These are phyloP conservation scores for Tetrao urogallus DNA, from an alignment of 2,113 vertebrate genomes.

Conservation along the genomic window DNA sequence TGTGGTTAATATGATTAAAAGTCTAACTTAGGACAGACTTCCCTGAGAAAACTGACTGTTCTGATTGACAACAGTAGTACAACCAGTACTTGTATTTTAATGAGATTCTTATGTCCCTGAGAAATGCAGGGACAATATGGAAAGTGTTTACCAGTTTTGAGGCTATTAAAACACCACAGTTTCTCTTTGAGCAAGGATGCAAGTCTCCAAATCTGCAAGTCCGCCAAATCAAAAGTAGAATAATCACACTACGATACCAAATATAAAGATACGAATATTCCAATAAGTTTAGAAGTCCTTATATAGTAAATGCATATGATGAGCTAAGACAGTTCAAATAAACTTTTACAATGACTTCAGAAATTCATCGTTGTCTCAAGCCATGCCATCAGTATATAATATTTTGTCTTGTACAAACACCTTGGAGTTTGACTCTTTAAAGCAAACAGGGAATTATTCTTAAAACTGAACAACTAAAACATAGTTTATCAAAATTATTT, in stretches of 20 bases:
- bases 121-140: not conserved
- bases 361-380: not conserved
- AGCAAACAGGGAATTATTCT: not conserved
- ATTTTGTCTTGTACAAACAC: not conserved
- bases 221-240: not conserved
- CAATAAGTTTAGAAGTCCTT: not conserved
- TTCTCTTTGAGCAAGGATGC: not conserved
- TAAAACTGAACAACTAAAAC: not conserved
- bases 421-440: not conserved
- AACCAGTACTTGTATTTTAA: not conserved
- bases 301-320: not conserved
- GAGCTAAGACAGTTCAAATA: not conserved
- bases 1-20: not conserved
- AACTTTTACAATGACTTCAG: not conserved
- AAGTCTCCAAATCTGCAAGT: not conserved
- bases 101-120: not conserved
- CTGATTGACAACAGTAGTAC: not conserved
- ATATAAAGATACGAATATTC: not conserved
- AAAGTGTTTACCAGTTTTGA: not conserved
- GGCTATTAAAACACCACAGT: not conserved
- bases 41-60: not conserved
- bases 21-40: not conserved
- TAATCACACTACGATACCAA: not conserved
- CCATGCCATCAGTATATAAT: not conserved
- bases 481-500: not conserved